phyloP scores from a whole-genome alignment of 2,888 invertebrate genomes.

The Archips xylosteana region DNA sequence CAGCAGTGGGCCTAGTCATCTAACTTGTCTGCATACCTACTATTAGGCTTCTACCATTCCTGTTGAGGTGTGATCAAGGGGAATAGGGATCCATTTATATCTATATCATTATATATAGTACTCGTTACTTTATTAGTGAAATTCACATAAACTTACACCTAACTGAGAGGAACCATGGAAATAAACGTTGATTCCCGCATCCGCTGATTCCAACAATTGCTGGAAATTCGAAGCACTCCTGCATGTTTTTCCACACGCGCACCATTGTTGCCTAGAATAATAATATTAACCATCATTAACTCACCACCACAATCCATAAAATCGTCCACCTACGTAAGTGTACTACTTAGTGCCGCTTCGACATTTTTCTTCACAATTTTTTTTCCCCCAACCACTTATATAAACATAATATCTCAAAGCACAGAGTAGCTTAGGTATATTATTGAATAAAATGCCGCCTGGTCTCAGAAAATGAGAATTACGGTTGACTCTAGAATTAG shows the following conservation, averaged over 20 bases:
- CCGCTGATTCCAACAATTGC: conserved; percentile 1
- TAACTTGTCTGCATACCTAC: too few species aligned
- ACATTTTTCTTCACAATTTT: not conserved
- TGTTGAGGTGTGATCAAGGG: too few species aligned
- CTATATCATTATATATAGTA: too few species aligned
- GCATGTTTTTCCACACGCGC: conserved; percentile 1
- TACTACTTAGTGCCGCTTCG: not conserved
- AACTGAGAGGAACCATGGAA: conserved; percentile 1
- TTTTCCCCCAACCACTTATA: too few species aligned
- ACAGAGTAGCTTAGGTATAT: too few species aligned
- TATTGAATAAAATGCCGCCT: not conserved
- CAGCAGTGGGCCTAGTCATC: too few species aligned
- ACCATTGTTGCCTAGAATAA: conserved; percentile 2
- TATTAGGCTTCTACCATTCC: too few species aligned
- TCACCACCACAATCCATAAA: not conserved
- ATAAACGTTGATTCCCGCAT: conserved; percentile 1
- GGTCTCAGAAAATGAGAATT: not conserved
- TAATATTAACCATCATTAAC: not conserved
- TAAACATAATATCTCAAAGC: too few species aligned
- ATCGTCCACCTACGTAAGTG: not conserved
- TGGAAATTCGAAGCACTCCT: not conserved
- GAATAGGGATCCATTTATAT: too few species aligned
- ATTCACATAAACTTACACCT: not conserved
- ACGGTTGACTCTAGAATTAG: not conserved
- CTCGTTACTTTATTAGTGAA: not conserved